Base-by-base conservation (phyloP, 2,113 vertebrate species). In the Kobus ellipsiprymnus region DNA sequence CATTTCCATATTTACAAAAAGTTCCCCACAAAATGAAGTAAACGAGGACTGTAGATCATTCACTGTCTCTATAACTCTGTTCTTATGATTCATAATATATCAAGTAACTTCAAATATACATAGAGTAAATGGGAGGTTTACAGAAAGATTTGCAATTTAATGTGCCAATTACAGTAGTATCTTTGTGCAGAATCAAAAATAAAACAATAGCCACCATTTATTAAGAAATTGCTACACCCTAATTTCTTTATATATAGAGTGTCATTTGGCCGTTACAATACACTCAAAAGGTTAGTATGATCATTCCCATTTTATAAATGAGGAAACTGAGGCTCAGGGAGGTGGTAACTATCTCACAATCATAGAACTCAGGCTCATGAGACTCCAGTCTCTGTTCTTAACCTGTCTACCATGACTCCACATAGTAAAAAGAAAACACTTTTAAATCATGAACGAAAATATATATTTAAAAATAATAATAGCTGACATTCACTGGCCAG, bases 121-220 rank as follows among this genome's bases (percentile, higher is more conserved):
- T 1, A 67, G 40, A 93, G 44, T 30, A 88, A 97, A 71, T 83
- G 83, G 44, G 25, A 96, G 52, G 27, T 46, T 94, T 92, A 59
- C 67, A 87, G 78, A 91, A 90, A 64, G 46, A 89, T 80, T 92
- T 62, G 23, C 25, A 87, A 71, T 52, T 82, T 82, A 85, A 64
- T 90, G 46, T 94, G 16, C 55, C 33, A 91, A 25, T 57, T 36
- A 57, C 40, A 44, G 71, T 44, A 77, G 87, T 89, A 55, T 50
- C 88, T 67, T 95, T 91, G 11, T 71, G 19, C 62, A 60, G 62
- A 91, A 67, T 95, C 62, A 80, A 97, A 91, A 67, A 80, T 91
- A 71, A 94, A 97, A 46, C 14, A 84, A 7, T n/a, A 86, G 44
- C 30, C 23, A 91, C 19, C 40, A 59, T 91, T 57, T 94, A 85